Evolutionary conservation across 2,888 invertebrate species (phyloP).

Genomic region (Geophilus truncorum): DNA sequence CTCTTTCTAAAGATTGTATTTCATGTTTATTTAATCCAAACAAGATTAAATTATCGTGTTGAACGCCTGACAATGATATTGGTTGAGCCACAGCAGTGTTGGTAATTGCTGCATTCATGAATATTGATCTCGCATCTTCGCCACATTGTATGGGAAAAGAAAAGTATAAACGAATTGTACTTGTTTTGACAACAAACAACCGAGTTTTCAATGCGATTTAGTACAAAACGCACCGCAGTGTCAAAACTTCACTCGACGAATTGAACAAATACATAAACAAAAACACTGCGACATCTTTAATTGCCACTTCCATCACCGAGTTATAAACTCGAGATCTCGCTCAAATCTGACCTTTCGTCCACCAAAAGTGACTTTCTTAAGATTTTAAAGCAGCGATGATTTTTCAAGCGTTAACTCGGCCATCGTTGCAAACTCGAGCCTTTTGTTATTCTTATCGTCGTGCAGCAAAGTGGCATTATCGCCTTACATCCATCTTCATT

Average conservation of each 20-base stretch:
- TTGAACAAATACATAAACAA: too few species aligned
- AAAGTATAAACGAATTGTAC: background rate
- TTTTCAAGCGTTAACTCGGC: background rate
- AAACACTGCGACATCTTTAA: too few species aligned
- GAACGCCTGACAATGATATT: background rate
- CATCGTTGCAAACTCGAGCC: background rate
- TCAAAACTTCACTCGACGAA: too few species aligned
- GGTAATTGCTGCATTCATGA: background rate
- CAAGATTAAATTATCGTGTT: background rate
- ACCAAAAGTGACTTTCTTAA: background rate
- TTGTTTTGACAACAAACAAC: background rate
- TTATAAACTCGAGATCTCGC: too few species aligned
- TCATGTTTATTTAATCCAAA: background rate
- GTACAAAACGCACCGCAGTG: too few species aligned
- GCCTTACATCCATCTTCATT: background rate
- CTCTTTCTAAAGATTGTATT: background rate
- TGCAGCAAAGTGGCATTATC: background rate
- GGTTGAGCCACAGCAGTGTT: background rate
- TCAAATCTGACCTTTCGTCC: too few species aligned
- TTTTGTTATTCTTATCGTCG: background rate
- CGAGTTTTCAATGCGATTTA: background rate
- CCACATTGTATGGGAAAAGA: background rate
- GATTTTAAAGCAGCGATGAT: background rate
- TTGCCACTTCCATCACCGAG: too few species aligned
- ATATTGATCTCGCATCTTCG: background rate